Base-by-base conservation (phyloP, 2,888 invertebrate genomes). In the Drosophila testacea region DNA sequence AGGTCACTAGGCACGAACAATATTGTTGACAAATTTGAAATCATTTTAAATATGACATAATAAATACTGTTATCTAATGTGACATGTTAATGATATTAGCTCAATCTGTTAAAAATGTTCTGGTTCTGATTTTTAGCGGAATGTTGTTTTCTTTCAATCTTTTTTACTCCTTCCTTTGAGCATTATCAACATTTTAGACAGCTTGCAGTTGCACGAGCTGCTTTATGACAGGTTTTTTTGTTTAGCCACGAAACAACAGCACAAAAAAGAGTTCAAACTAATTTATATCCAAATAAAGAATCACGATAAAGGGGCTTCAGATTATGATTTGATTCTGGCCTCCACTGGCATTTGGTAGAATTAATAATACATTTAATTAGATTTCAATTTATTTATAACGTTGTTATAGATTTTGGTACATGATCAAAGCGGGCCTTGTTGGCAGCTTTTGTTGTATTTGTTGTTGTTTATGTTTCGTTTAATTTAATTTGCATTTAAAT, bases 351-450 rank as follows among this genome's bases (percentile, higher is more conserved):
- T 61, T 62, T 51, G 16, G 44, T 44, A 54, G 38, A 79, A 72
- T 68, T 39, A 38, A 48, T 32, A 64, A 51, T 57, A n/a, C 48
- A 71, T 59, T 68, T 36, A 27, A 55, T 60, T 74, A 28, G 36
- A 13, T 32, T 60, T 60, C 5, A 64, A 62, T 69, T 73, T 73
- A 71, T 80, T 83, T 71, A 80, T 73, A 46, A 62, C 59, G 62
- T 65, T 78, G 69, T 54, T 67, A 60, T 66, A 36, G 55, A 66
- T 68, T 79, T 73, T 76, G 68, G 63, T 54, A 57, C 54, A 62
- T 44, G 46, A 55, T 64, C 48, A 46, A 67, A 68, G 63, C 74
- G 39, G 55, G 50, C 44, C 44, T 34, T 32, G 34, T 34, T 47
- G 38, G 22, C 72, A 55, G 38, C 50, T 62, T 44, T 51, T 59